Percentiles rank a stretch among this genome's conserved stretches.
These are phyloP conservation scores for Spisula solida DNA, from an alignment of 2,888 invertebrate genomes.

Conservation along the genomic window DNA sequence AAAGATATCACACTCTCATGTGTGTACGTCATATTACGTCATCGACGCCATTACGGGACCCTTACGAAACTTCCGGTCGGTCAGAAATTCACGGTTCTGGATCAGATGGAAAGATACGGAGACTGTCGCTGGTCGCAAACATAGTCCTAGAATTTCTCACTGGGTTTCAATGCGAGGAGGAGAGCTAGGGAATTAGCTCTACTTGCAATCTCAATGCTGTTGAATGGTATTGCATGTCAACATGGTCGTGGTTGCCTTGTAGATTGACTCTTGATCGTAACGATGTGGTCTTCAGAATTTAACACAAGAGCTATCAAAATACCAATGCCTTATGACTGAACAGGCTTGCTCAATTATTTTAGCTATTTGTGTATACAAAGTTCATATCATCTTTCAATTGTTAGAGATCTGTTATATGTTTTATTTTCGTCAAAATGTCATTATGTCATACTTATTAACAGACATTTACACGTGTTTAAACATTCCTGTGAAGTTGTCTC, in stretches of 20 bases:
- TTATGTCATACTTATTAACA: no score
- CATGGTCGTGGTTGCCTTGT: background rate
- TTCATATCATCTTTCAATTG: no score
- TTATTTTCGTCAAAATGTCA: no score
- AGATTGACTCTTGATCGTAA: background rate
- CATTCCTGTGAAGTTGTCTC: no score
- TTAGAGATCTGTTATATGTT: no score
- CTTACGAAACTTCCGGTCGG: background rate
- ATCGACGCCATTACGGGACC: background rate
- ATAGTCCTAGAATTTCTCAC: background rate
- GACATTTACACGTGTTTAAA: no score
- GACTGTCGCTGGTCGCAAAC: background rate
- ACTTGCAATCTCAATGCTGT: background rate
- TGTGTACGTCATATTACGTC: background rate
- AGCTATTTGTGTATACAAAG: no score
- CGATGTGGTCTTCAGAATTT: background rate
- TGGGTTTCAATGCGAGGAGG: no score
- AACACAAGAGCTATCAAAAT: background rate
- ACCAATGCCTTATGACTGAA: no score
- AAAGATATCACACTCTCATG: slow-evolving; percentile 14
- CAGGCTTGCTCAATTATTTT: no score
- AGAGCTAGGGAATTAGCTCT: background rate
- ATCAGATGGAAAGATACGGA: background rate
- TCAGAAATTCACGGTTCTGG: background rate
- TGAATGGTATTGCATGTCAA: background rate